phyloP scores from a whole-genome alignment of 2,888 invertebrate genomes.

The Eudemis profundana region DNA sequence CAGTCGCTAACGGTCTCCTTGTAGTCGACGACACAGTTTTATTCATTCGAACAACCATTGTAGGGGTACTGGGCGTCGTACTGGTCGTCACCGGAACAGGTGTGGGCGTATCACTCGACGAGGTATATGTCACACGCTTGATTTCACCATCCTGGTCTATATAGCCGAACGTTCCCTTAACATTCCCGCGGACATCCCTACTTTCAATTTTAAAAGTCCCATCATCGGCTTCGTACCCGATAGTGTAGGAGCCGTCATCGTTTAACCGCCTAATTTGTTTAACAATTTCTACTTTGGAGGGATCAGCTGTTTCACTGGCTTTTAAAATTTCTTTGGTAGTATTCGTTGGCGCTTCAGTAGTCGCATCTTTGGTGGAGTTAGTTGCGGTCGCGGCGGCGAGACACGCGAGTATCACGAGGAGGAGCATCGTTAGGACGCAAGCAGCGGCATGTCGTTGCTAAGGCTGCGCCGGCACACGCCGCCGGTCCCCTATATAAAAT shows the following conservation, averaged over 20 bases:
- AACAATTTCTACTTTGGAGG: slow-evolving; percentile 90
- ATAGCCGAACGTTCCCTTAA: slow-evolving; percentile 93
- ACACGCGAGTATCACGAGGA: slow-evolving; percentile 70
- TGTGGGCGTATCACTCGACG: slow-evolving; percentile 78
- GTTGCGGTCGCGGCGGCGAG: slow-evolving; percentile 60
- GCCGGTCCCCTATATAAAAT: slow-evolving; percentile 81
- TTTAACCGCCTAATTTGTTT: slow-evolving; percentile 93
- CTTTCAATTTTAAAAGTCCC: slow-evolving; percentile 95
- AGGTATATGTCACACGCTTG: slow-evolving; percentile 91
- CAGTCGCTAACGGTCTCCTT: slow-evolving; percentile 79
- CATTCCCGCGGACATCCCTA: slow-evolving; percentile 91
- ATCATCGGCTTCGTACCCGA: slow-evolving; percentile 94
- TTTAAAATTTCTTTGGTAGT: slow-evolving; percentile 84
- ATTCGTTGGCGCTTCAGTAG: slow-evolving; percentile 62
- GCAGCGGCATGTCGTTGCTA: slow-evolving; percentile 79
- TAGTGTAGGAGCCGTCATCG: slow-evolving; percentile 93
- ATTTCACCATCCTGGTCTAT: slow-evolving; percentile 91
- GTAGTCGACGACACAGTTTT: slow-evolving; percentile 83
- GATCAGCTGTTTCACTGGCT: slow-evolving; percentile 88
- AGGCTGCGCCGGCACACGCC: slow-evolving; percentile 70
- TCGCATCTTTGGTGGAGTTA: slow-evolving; percentile 60
- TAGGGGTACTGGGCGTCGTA: slow-evolving; percentile 70
- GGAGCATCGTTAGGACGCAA: slow-evolving; percentile 74
- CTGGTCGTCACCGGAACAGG: slow-evolving; percentile 68
- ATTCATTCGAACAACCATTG: slow-evolving; percentile 79